These are phyloP conservation scores for Malacoctenus gilli DNA, from an alignment of 2,797 vertebrate genomes.

Conservation along the genomic window DNA sequence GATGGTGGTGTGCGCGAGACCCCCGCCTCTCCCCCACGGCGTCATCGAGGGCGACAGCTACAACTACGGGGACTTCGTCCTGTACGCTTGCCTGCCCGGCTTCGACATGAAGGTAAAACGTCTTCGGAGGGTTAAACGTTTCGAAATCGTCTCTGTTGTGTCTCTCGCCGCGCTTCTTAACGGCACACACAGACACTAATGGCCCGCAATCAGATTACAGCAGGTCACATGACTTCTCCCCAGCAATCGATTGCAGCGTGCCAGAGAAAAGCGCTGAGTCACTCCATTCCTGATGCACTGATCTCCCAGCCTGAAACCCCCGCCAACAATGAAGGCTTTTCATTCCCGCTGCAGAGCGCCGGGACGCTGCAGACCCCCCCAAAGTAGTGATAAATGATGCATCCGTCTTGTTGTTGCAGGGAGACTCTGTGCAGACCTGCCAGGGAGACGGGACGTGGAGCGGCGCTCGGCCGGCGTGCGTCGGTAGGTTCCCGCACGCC, in stretches of 20 bases:
- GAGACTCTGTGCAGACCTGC: constrained; percentile 85
- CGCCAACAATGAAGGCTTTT: background rate
- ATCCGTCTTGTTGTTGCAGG: constrained; percentile 72
- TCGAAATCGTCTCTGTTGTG: too few species aligned
- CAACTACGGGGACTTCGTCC: constrained; percentile 83
- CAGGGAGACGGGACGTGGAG: constrained; percentile 89
- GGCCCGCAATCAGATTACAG: constrained; percentile 36
- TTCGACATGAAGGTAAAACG: constrained; percentile 89
- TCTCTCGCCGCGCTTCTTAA: too few species aligned
- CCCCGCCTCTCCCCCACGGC: constrained; percentile 83
- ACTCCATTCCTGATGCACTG: constrained; percentile 24
- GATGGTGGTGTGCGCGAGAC: constrained; percentile 86
- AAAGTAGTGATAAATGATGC: too few species aligned
- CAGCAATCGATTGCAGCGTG: constrained; percentile 18
- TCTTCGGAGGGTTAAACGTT: too few species aligned
- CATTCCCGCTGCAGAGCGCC: too few species aligned
- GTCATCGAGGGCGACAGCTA: constrained; percentile 83
- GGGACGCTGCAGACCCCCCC: too few species aligned
- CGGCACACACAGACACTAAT: constrained; percentile 6
- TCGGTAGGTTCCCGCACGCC: constrained; percentile 80
- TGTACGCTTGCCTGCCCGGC: constrained; percentile 88
- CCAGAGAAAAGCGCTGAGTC: constrained; percentile 46
- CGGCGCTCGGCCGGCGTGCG: constrained; percentile 84
- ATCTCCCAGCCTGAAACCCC: constrained; percentile 1
- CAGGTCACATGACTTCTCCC: constrained; percentile 57